Base-by-base conservation (phyloP, 1,140 invertebrate species). In the Sesamia nonagrioides region DNA sequence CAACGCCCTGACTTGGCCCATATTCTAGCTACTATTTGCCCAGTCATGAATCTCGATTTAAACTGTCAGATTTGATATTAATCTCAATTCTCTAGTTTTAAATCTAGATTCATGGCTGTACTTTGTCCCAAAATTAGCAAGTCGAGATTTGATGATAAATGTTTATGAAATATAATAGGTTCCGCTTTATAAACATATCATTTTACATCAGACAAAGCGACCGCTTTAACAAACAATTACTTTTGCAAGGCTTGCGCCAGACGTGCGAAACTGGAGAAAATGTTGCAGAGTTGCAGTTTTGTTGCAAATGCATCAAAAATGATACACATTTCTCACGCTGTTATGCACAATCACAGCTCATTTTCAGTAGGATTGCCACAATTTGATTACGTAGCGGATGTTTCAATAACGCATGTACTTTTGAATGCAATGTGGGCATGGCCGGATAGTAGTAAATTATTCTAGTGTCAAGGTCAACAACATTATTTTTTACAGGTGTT, bases 161-260 rank as follows among this genome's bases (percentile, higher is more conserved):
- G 42, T 48, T 68, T 68, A 50, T 17, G 60, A 63, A 68, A 68
- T n/a, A 50, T 68, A 68, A 68, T 45, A 68, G 37, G 63, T 68
- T 68, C 63, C 63, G 48, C 48, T 58, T 63, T 33, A n/a, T 40
- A 58, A 21, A 50, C n/a, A 63, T 75, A 75, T 63, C 37, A 75
- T 63, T 77, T 66, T 52, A 54, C 60, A 66, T 40, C 60, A 21
- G 50, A 42, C 58, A 56, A 52, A 76, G 45, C 54, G 45, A 68
- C 60, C 74, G 74, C 74, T 37, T 61, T 75, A 45, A 68, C 60
- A 77, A 77, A 68, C 76, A 50, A 63, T 73, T 80, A 86, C 71
- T 37, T 27, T 78, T 77, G 79, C 66, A 77, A 78, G 80, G 75
- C 78, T 80, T 77, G 77, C 77, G 60, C 42, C 69, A 48, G n/a